Conservation (phyloP, 2,888 invertebrate species). For the Meteorus colon region DNA sequence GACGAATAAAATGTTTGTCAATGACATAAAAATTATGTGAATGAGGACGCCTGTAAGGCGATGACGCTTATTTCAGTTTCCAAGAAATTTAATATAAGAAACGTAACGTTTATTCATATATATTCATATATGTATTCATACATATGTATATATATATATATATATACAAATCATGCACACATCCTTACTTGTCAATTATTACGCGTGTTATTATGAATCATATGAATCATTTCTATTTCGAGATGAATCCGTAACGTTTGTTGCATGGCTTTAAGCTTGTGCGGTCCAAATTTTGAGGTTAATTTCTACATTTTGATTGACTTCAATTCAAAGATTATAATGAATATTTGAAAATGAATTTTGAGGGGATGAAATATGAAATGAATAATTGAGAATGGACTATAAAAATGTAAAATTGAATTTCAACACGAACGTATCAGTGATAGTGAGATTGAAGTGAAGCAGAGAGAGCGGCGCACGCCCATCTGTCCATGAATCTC, state of each 20-base stretch:
- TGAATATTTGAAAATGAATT: too few relatives aligned
- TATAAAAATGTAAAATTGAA: neutral
- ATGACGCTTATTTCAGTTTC: neutral
- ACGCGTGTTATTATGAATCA: slow-evolving; percentile 47
- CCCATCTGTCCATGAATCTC: slow-evolving; percentile 61
- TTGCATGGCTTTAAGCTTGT: slow-evolving; percentile 52
- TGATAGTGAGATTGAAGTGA: slow-evolving; percentile 39
- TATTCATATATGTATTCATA: neutral
- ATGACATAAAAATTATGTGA: neutral
- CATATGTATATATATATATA: neutral
- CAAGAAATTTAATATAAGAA: neutral
- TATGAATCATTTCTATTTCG: slow-evolving; percentile 70
- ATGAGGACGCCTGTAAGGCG: neutral
- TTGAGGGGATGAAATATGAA: neutral
- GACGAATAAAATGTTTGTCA: neutral
- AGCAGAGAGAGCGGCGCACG: slow-evolving; percentile 58
- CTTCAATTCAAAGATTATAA: neutral
- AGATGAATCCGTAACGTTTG: slow-evolving; percentile 62
- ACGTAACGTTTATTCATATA: neutral
- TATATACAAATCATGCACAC: neutral
- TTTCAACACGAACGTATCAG: slow-evolving; percentile 36
- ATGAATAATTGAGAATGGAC: slow-evolving; percentile 28
- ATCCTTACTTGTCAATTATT: slow-evolving; percentile 50
- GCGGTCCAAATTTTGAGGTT: slow-evolving; percentile 62
- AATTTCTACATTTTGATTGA: slow-evolving; percentile 41